A percentile compares a stretch with the other conserved stretches of the same genome.
phyloP scores from a whole-genome alignment of 1,140 invertebrate species.

The Liolophura sinensis region DNA sequence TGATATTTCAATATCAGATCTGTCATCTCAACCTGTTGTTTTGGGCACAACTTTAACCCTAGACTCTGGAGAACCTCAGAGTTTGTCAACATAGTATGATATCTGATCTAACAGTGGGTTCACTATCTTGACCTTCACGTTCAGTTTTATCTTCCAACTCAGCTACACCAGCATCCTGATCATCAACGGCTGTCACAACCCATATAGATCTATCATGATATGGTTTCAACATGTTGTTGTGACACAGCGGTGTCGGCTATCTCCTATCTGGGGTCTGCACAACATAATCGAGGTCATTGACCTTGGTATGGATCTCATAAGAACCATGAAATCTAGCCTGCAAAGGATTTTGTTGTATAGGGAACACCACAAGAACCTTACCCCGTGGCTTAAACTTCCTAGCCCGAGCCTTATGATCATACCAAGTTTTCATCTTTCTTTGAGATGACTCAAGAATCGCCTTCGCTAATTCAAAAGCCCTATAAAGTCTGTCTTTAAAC shows the following conservation, averaged over 20 bases:
- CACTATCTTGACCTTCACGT: too few relatives aligned
- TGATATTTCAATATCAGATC: too few relatives aligned
- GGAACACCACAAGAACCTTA: slow-evolving; percentile 18
- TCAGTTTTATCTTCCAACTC: background rate
- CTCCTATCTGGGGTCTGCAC: slow-evolving; percentile 13
- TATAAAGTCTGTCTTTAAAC: slow-evolving; percentile 20
- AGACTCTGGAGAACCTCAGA: background rate
- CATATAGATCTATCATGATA: slow-evolving; percentile 10
- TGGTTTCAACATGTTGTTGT: slow-evolving; percentile 21
- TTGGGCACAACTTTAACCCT: background rate
- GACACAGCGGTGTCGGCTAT: slow-evolving; percentile 11
- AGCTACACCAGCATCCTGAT: background rate
- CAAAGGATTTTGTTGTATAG: slow-evolving; percentile 14
- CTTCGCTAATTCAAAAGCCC: slow-evolving; percentile 18
- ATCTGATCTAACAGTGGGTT: background rate
- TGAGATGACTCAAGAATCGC: slow-evolving; percentile 14
- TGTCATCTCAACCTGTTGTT: background rate
- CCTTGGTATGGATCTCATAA: slow-evolving; percentile 12
- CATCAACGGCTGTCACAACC: background rate
- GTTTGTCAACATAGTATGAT: slow-evolving; percentile 6
- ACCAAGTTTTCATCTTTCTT: slow-evolving; percentile 21
- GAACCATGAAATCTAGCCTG: slow-evolving; percentile 21
- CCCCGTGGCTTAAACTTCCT: slow-evolving; percentile 22
- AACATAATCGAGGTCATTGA: slow-evolving; percentile 17
- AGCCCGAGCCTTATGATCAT: slow-evolving; percentile 21